phyloP scores from a whole-genome alignment of 2,888 invertebrate genomes.

The Drosophila paucipuncta region DNA sequence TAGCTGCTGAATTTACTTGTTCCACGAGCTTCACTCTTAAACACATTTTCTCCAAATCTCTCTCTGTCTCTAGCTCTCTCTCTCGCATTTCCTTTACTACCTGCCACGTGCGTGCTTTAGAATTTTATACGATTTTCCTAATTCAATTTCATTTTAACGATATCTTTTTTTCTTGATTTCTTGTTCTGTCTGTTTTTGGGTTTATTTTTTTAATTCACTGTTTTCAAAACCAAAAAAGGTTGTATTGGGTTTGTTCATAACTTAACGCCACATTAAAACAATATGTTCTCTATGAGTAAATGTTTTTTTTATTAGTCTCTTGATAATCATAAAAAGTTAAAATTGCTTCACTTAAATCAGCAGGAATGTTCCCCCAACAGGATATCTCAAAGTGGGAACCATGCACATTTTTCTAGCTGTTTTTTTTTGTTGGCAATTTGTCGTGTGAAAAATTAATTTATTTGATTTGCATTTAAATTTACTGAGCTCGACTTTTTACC shows the following conservation, averaged over 20 bases:
- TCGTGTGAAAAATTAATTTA: conserved; percentile 62
- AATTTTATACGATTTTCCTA: conserved; percentile 69
- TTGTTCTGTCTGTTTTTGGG: conserved; percentile 30
- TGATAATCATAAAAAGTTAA: not conserved
- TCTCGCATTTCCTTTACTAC: conserved; percentile 23
- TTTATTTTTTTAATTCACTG: conserved; percentile 14
- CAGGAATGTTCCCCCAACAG: not conserved
- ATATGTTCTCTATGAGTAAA: not conserved
- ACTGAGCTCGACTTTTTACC: not conserved
- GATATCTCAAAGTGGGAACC: not conserved
- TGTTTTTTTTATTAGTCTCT: not conserved
- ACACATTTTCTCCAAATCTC: not conserved
- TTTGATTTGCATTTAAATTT: conserved; percentile 70
- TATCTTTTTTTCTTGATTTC: conserved; percentile 56
- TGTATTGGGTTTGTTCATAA: not conserved
- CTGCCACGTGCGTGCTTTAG: conserved; percentile 50
- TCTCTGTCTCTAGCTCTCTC: not conserved
- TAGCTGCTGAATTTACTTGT: not conserved
- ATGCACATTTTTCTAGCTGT: not conserved
- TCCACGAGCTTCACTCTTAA: not conserved
- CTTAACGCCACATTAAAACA: not conserved
- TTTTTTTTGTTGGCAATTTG: conserved; percentile 16
- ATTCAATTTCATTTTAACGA: conserved; percentile 69
- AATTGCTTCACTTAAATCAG: not conserved
- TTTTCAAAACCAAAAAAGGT: not conserved